phyloP scores from a whole-genome alignment of 2,888 invertebrate genomes.

The Orchesellides sinensis region DNA sequence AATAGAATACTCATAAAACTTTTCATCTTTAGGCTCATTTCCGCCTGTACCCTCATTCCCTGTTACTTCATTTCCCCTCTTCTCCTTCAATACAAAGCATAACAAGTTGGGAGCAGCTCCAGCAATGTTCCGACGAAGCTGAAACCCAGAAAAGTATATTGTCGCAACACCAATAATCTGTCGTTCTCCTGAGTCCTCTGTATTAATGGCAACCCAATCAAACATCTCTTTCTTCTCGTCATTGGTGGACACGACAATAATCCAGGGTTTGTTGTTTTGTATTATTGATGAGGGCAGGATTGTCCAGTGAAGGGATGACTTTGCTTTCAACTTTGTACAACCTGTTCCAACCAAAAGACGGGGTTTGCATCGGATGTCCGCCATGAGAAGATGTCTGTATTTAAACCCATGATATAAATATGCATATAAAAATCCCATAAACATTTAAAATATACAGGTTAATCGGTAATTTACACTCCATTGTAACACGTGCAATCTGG shows the following conservation, averaged over 20 bases:
- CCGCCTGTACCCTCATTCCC: too few relatives aligned
- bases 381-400: slow-evolving; percentile 46
- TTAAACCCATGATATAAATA: slow-evolving; percentile 18
- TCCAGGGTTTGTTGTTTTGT: slow-evolving; percentile 26
- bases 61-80: too few relatives aligned
- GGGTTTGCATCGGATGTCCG: slow-evolving; percentile 38
- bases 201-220: slow-evolving; percentile 4
- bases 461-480: slow-evolving; percentile 41
- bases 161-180: slow-evolving; percentile 39
- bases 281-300: slow-evolving; percentile 18
- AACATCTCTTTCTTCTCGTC: slow-evolving; percentile 11
- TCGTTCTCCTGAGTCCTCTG: not conserved
- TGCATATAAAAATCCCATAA: too few relatives aligned
- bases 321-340: slow-evolving; percentile 35
- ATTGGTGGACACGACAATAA: slow-evolving; percentile 9
- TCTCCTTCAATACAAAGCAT: slow-evolving; percentile 28
- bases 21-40: not conserved
- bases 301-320: slow-evolving; percentile 39
- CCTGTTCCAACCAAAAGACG: slow-evolving; percentile 31
- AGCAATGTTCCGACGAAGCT: too few relatives aligned
- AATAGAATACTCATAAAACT: slow-evolving; percentile 31
- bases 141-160: slow-evolving; percentile 36
- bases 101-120: too few relatives aligned
- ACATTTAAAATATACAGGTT: too few relatives aligned
- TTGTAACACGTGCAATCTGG: slow-evolving; percentile 34